These are phyloP conservation scores for Leptopilina myrica DNA, from an alignment of 2,888 invertebrate genomes.

Conservation along the genomic window DNA sequence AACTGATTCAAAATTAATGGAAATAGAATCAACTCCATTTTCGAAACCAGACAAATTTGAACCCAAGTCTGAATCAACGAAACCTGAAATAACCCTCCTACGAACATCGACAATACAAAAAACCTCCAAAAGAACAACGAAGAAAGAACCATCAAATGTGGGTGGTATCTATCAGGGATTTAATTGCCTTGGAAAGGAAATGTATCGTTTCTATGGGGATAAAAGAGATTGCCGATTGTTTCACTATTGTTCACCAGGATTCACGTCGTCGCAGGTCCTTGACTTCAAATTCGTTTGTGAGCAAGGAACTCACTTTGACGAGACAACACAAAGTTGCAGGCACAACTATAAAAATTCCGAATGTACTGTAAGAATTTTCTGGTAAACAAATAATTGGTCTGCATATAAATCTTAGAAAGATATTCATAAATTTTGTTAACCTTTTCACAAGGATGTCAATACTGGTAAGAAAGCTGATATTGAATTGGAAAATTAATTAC, in stretches of 20 bases:
- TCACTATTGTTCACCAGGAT: slow-evolving; percentile 81
- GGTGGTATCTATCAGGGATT: slow-evolving; percentile 72
- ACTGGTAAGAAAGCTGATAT: no score
- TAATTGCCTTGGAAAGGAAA: slow-evolving; percentile 78
- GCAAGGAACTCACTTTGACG: slow-evolving; percentile 79
- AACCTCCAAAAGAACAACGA: slow-evolving; percentile 39
- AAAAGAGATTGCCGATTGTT: slow-evolving; percentile 80
- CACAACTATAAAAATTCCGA: slow-evolving; percentile 66
- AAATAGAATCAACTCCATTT: no score
- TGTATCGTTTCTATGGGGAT: slow-evolving; percentile 80
- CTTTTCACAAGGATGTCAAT: neutral
- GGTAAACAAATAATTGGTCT: slow-evolving; percentile 46
- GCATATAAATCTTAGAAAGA: slow-evolving; percentile 24
- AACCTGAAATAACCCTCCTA: slow-evolving; percentile 16
- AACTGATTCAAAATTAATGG: no score
- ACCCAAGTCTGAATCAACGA: slow-evolving; percentile 38
- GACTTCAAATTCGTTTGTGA: slow-evolving; percentile 82
- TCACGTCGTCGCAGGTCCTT: slow-evolving; percentile 78
- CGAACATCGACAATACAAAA: slow-evolving; percentile 28
- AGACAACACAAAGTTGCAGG: slow-evolving; percentile 78
- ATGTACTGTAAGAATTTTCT: slow-evolving; percentile 69
- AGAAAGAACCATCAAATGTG: slow-evolving; percentile 18
- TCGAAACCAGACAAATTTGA: slow-evolving; percentile 36
- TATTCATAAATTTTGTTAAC: slow-evolving; percentile 1
- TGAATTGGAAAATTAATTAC: no score